Evolutionary conservation across 2,113 vertebrate genomes (phyloP).

Genomic region (Macheiramphus alcinus): DNA sequence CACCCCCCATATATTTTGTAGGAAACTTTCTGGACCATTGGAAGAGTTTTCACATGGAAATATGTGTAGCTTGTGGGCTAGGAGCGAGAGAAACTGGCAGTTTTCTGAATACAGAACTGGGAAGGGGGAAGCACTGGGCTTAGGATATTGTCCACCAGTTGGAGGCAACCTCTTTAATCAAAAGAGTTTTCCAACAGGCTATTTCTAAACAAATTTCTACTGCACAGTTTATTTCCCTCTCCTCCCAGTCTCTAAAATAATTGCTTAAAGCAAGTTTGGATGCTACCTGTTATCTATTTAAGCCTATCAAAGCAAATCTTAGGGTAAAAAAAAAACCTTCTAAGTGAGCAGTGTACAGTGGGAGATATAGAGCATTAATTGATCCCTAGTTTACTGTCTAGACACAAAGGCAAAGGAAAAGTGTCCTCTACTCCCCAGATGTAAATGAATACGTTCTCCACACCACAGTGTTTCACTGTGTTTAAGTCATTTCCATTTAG

Average conservation of each 20-base stretch:
- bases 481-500: not conserved
- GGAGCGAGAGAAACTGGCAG: not conserved
- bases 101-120: not conserved
- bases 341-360: not conserved
- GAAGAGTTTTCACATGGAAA: not conserved
- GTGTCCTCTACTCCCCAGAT: not conserved
- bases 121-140: not conserved
- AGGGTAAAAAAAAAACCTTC: not conserved
- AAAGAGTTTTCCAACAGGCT: not conserved
- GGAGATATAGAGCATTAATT: not conserved
- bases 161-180: not conserved
- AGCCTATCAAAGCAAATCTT: not conserved
- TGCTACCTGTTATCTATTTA: not conserved
- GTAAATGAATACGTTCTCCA: not conserved
- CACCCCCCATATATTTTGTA: not conserved
- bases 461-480: not conserved
- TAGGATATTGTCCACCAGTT: not conserved
- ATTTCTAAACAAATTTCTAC: not conserved
- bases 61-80: not conserved
- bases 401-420: not conserved
- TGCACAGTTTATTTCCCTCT: not conserved
- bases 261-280: not conserved
- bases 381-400: not conserved
- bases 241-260: not conserved
- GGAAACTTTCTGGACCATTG: not conserved